phyloP scores from a whole-genome alignment of 2,797 vertebrate species.

The Typhlichthys eigenmanni region DNA sequence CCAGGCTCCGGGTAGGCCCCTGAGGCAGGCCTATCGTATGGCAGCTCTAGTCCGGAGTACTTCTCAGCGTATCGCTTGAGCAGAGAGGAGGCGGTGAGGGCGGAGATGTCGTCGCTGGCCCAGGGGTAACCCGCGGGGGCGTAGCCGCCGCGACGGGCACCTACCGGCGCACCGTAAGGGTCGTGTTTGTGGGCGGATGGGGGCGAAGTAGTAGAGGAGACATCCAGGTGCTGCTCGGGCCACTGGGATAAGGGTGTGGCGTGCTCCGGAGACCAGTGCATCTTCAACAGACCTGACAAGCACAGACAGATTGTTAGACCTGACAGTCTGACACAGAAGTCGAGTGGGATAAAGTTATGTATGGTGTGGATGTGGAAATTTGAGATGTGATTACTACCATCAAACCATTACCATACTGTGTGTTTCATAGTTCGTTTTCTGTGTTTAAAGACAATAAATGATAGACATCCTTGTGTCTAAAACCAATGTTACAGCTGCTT shows the following conservation, averaged over 20 bases:
- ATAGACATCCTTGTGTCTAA: too few species aligned
- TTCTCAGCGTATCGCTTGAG: conserved; percentile 96
- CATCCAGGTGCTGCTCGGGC: conserved; percentile 96
- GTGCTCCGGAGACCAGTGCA: conserved; percentile 99
- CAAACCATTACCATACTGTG: too few species aligned
- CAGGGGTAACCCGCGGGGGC: conserved; percentile 86
- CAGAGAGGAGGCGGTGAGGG: conserved; percentile 92
- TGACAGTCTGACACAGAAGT: conserved; percentile 3
- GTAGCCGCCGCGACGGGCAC: conserved; percentile 81
- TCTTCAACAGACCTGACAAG: conserved; percentile 88
- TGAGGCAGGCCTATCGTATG: conserved; percentile 82
- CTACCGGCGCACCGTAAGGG: conserved; percentile 70
- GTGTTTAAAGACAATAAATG: too few species aligned
- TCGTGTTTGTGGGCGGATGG: conserved; percentile 88
- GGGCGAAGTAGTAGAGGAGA: conserved; percentile 92
- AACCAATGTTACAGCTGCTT: too few species aligned
- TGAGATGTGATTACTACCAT: too few species aligned
- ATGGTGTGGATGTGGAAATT: too few species aligned
- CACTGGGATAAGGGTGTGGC: conserved; percentile 92
- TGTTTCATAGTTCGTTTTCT: too few species aligned
- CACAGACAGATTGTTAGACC: conserved; percentile 10
- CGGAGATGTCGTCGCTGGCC: conserved; percentile 95
- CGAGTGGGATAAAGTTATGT: too few species aligned
- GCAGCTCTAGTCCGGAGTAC: conserved; percentile 87
- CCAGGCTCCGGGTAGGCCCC: conserved; percentile 80